Evolutionary conservation across 2,113 vertebrate genomes (phyloP).

Genomic region (Strix aluco): DNA sequence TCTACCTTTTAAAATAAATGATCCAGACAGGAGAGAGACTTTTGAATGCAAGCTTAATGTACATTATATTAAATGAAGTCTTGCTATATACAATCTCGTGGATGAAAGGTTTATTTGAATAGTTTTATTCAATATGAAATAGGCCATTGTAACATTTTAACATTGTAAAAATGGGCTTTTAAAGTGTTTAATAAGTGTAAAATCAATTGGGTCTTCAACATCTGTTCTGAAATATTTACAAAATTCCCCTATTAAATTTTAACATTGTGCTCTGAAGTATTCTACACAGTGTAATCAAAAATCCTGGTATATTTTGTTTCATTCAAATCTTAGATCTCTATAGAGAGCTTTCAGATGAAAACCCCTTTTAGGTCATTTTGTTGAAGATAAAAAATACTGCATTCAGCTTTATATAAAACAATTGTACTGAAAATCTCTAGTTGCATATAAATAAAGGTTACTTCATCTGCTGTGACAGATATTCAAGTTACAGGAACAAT

Average conservation of each 20-base stretch:
- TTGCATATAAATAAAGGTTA: background rate
- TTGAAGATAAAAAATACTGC: background rate
- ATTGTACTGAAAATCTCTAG: background rate
- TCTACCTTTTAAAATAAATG: constrained; percentile 7
- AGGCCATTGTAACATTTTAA: background rate
- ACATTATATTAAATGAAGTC: background rate
- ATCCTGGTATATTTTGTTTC: background rate
- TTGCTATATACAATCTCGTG: background rate
- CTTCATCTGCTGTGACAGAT: background rate
- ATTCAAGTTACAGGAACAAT: background rate
- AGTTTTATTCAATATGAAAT: constrained; percentile 22
- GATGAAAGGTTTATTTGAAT: constrained; percentile 37
- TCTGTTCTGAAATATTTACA: constrained; percentile 37
- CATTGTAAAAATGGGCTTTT: background rate
- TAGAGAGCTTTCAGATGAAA: background rate
- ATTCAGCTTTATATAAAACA: background rate
- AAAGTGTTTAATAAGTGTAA: background rate
- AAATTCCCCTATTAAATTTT: constrained; percentile 35
- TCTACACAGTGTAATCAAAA: background rate
- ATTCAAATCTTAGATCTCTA: background rate
- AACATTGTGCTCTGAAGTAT: background rate
- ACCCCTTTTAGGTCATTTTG: background rate
- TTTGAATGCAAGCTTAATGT: background rate
- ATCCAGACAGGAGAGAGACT: background rate
- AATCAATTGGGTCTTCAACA: background rate